Evolutionary conservation across 1,140 invertebrate species (phyloP), one percentile per base, ranked within the genome.

Genomic region (Solenopsis fugax): DNA sequence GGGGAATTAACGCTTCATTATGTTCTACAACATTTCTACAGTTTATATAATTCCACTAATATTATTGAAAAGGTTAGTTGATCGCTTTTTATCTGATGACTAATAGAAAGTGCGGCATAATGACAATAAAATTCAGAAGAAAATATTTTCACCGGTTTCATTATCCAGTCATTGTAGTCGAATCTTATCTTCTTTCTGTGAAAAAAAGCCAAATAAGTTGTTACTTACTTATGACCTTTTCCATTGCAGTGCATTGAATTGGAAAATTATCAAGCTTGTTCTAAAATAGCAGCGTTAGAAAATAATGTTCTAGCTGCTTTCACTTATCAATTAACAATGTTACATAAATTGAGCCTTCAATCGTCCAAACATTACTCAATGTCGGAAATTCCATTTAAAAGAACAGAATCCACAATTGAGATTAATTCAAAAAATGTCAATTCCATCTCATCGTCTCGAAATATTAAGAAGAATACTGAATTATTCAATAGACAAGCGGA

Each of bases 1-100:
- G 93, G 94, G 5, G 91, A 94, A 60, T 88, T 91, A 4, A 95
- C 95, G 0, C 80, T 96, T 71, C 96, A 96, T 90, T 96, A 96
- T 88, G 95, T 95, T 62, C 84, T 96, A 7, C 95, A 96, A 88
- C 94, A 96, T 45, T 96, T 96, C 80, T 92, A 95, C 71, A 96
- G 96, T 37, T 91, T 96, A 52, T 96, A 96, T 62, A 95, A 95
- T 86, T 93, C 94, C 16, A 93, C 93, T 18, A 95, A 95, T 91
- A 95, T 96, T 72, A 89, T 95, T 71, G 94, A 95, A 64, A 94
- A 95, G 88, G 93, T 94, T 82, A 0, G 89, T 89, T 13, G n/a
- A 52, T 71, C 50, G 50, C 29, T 29, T 29, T 64, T 64, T 62
- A 75, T 72, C 48, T 82, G 73, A 76, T 34, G 29, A 3, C 71